Conservation (phyloP, 2,888 invertebrate genomes). For the Fissipunctia ypsillon region DNA sequence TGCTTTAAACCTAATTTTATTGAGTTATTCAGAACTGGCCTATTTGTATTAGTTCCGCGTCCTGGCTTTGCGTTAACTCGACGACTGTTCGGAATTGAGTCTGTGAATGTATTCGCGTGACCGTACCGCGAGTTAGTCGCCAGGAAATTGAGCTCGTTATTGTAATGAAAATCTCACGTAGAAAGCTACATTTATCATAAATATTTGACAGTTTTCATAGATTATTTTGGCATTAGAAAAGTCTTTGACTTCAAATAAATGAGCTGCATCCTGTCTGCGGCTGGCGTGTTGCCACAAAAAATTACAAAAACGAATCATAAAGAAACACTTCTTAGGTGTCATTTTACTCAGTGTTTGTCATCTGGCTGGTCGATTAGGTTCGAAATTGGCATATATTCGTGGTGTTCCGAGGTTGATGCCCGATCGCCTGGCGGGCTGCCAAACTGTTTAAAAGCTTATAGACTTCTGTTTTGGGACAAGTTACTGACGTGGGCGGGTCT, state of each 20-base stretch:
- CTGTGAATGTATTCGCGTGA: conserved; percentile 61
- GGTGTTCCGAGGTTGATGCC: conserved; percentile 81
- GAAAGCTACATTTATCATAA: conserved; percentile 60
- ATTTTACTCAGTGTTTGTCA: conserved; percentile 68
- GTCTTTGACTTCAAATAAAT: conserved; percentile 64
- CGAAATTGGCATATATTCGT: conserved; percentile 70
- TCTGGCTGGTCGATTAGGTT: conserved; percentile 66
- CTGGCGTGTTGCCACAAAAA: conserved; percentile 66
- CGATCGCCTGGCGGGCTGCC: conserved; percentile 81
- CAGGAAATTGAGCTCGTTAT: conserved; percentile 58
- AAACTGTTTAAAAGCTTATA: conserved; percentile 82
- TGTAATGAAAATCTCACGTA: conserved; percentile 51
- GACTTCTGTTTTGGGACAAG: conserved; percentile 69
- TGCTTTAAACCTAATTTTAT: conserved; percentile 70
- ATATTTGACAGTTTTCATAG: conserved; percentile 64
- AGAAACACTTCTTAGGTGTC: conserved; percentile 65
- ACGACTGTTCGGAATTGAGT: conserved; percentile 55
- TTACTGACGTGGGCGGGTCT: conserved; percentile 60
- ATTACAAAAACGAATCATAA: conserved; percentile 60
- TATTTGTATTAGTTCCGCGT: conserved; percentile 72
- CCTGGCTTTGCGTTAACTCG: conserved; percentile 64
- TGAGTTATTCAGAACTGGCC: conserved; percentile 71
- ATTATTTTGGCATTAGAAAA: conserved; percentile 66
- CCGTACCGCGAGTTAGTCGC: conserved; percentile 45
- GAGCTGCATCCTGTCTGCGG: conserved; percentile 64